Evolutionary conservation across 2,888 invertebrate species (phyloP).

Genomic region (Nephrotoma guestfalica): DNA sequence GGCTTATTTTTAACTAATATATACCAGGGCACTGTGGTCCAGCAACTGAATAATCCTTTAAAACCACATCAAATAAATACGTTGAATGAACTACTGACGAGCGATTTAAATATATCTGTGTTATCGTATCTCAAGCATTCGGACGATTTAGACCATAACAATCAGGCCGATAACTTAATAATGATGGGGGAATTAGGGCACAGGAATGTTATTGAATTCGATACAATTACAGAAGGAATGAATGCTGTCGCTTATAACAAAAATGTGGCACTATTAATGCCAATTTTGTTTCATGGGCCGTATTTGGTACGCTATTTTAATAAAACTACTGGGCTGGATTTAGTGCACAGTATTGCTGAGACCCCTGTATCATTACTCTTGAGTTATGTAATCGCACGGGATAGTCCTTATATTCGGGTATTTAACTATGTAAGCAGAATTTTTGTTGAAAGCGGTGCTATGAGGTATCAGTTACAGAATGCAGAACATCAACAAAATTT

Average conservation of each 20-base stretch:
- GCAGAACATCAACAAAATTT: not conserved
- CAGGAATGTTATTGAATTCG: not conserved
- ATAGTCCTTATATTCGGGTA: not conserved
- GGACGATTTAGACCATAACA: not conserved
- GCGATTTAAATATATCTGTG: not conserved
- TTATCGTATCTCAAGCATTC: not conserved
- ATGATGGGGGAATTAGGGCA: not conserved
- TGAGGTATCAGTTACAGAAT: not conserved
- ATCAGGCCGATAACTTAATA: not conserved
- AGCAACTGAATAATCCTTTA: not conserved
- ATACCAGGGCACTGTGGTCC: not conserved
- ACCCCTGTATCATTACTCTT: not conserved
- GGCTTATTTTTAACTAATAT: not conserved
- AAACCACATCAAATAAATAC: not conserved
- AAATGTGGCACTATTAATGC: not conserved
- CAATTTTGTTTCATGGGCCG: not conserved
- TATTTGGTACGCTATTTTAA: not conserved
- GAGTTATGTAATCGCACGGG: not conserved
- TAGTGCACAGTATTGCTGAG: not conserved
- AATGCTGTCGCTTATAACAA: not conserved
- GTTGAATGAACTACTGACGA: not conserved
- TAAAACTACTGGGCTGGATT: not conserved
- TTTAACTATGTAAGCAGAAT: not conserved
- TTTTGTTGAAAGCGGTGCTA: not conserved
- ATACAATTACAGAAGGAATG: not conserved